Base-by-base conservation (phyloP, 2,113 vertebrate genomes). In the Sebastes schlegelii region DNA sequence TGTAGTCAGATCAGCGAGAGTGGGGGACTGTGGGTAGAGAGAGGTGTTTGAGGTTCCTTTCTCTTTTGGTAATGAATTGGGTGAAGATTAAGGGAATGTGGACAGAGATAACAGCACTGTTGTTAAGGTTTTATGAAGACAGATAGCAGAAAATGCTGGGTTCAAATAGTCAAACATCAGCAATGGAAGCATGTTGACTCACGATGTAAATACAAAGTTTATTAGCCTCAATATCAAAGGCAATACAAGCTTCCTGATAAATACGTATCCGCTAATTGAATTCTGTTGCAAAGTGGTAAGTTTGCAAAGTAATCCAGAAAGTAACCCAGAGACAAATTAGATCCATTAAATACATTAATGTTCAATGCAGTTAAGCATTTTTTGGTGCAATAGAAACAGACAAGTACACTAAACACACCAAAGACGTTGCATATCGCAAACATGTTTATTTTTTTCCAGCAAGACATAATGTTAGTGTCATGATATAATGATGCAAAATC, bases 1-100 rank as follows among this genome's bases (percentile, higher is more conserved):
- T 91, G 79, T 80, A 86, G 84, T 85, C 61, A 72, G 57, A 90
- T 85, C 83, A 85, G 80, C 79, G 68, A 48, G 68, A 84, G 55
- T 40, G 49, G 60, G 64, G 64, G 55, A 77, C 46, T 51, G 55
- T 67, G 71, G 68, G 79, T 34, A 85, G 42, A 61, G 57, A 68
- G 14, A 51, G 51, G 88, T 75, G 70, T 82, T 72, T 73, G 43
- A 78, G 83, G 71, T 54, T 69, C 46, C 52, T 79, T 57, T 88
- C 57, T 84, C 45, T 82, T 83, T 76, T 80, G n/a, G 49, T 82
- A 85, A 79, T 84, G 86, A 83, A 73, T 65, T 79, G 79, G 49
- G 67, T 75, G 23, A 74, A 73, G 71, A 86, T 86, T 61, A 87
- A 87, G 69, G 48, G 57, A 74, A 84, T 58, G 71, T 86, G 81